Conservation (phyloP, 2,888 invertebrate genomes). For the Scaptomyza reducta region DNA sequence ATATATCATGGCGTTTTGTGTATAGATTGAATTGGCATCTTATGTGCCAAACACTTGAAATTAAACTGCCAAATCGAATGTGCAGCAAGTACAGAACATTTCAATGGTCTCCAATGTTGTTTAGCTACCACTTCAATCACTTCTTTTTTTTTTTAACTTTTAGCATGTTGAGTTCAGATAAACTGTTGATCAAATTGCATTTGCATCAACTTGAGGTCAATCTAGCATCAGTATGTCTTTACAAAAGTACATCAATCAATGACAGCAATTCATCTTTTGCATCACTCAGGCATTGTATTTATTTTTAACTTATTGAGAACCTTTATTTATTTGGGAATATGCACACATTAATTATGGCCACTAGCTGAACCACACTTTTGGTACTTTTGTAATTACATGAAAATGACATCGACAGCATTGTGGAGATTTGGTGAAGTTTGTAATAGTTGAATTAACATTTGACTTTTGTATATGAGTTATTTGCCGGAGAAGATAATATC, state of each 20-base stretch:
- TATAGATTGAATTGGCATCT: slow-evolving; percentile 56
- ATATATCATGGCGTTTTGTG: slow-evolving; percentile 55
- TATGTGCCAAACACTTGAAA: slow-evolving; percentile 57
- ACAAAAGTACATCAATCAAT: not conserved
- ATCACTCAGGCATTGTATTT: not conserved
- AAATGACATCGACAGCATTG: not conserved
- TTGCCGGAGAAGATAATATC: not conserved
- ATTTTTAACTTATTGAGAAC: not conserved
- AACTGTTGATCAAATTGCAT: not conserved
- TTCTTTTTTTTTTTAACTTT: not conserved
- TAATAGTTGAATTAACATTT: not conserved
- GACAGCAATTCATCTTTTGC: not conserved
- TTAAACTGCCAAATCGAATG: slow-evolving; percentile 11
- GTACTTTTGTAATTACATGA: not conserved
- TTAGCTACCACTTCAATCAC: not conserved
- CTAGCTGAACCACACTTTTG: not conserved
- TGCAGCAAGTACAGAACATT: not conserved
- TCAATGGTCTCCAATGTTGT: too few relatives aligned
- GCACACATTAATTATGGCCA: not conserved
- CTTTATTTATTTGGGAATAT: not conserved
- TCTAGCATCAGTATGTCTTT: not conserved
- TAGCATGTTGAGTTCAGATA: not conserved
- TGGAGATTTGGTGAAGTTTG: not conserved
- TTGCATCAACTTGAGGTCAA: not conserved
- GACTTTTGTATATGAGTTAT: not conserved